phyloP scores from a whole-genome alignment of 2,797 vertebrate genomes.

The Odontamblyopus lacepedii region DNA sequence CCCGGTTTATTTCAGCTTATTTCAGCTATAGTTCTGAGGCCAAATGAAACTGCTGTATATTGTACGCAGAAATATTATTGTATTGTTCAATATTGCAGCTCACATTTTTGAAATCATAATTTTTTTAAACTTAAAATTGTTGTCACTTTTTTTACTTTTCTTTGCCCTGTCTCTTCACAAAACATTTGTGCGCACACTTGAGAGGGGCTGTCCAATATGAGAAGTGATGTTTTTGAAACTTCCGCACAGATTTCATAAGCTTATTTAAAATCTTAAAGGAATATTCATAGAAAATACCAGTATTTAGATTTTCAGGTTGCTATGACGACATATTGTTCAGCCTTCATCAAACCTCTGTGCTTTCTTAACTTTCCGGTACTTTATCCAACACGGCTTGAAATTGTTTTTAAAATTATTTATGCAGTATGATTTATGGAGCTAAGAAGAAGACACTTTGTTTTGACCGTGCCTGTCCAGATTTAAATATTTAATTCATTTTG shows the following conservation, averaged over 20 bases:
- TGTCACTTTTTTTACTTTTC: background rate
- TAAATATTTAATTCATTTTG: slow-evolving; percentile 3
- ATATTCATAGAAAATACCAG: background rate
- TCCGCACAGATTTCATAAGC: background rate
- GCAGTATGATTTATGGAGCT: slow-evolving; percentile 30
- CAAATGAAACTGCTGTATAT: background rate
- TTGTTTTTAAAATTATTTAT: slow-evolving; percentile 50
- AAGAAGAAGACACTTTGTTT: slow-evolving; percentile 28
- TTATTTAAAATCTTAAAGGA: background rate
- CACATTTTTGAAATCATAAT: background rate
- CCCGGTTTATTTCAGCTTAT: background rate
- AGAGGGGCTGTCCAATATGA: background rate
- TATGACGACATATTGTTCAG: slow-evolving; percentile 3
- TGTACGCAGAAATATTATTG: background rate
- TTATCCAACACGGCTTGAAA: slow-evolving; percentile 56
- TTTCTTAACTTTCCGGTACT: slow-evolving; percentile 61
- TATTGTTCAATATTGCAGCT: slow-evolving; percentile 23
- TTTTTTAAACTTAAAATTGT: background rate
- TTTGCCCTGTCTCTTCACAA: background rate
- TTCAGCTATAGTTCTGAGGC: background rate
- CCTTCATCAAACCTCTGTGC: background rate
- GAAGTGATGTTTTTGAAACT: background rate
- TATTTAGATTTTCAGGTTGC: background rate
- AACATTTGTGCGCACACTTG: background rate
- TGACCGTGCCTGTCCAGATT: slow-evolving; percentile 13